Conservation (phyloP, 2,113 vertebrate species). For the Antigone vipio region DNA sequence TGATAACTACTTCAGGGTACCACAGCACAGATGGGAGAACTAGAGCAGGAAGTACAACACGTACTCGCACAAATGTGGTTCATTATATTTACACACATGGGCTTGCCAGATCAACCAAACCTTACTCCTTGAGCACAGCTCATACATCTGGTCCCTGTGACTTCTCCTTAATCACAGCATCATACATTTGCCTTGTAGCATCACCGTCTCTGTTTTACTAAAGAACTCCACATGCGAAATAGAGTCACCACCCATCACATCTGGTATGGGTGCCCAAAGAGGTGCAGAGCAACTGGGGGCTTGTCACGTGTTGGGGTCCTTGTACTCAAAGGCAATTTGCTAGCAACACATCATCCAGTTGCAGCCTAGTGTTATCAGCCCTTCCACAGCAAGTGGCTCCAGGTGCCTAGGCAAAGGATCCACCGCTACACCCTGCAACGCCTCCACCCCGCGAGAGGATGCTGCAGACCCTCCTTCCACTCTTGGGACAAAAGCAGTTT, state of each 20-base stretch:
- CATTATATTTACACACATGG: background rate
- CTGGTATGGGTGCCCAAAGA: background rate
- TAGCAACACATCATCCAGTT: background rate
- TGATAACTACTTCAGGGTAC: background rate
- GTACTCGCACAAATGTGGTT: background rate
- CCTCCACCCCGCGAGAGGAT: fast-evolving
- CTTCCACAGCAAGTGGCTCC: background rate
- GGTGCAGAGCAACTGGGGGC: background rate
- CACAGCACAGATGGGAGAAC: background rate
- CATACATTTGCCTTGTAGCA: background rate
- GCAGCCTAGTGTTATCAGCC: background rate
- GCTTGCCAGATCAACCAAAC: background rate
- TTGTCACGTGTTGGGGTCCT: fast-evolving
- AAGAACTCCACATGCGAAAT: background rate
- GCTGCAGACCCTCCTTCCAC: background rate
- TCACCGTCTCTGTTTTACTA: background rate
- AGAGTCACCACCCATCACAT: background rate
- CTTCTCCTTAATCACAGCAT: background rate
- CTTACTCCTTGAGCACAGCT: background rate
- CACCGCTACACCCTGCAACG: background rate
- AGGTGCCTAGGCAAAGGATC: fast-evolving
- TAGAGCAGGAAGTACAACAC: background rate
- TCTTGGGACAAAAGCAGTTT: background rate
- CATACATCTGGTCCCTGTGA: background rate
- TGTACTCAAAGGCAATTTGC: background rate